Conservation (phyloP, 2,888 invertebrate genomes). For the Lampropteryx suffumata region DNA sequence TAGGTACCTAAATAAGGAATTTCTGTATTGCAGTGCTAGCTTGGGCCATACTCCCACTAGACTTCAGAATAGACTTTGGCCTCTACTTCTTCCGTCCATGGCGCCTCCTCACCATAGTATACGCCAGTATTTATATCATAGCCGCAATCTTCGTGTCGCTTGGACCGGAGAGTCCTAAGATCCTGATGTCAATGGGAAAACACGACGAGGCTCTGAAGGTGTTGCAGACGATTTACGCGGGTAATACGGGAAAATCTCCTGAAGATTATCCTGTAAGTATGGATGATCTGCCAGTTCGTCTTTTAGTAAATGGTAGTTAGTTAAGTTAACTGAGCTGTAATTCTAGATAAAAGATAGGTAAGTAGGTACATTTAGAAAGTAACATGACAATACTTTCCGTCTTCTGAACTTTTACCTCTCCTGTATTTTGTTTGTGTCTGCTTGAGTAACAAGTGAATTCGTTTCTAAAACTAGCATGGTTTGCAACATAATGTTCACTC, state of each 20-base stretch:
- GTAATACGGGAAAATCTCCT: constrained; percentile 60
- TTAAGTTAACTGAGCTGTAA: too few species aligned
- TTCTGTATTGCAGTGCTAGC: constrained; percentile 79
- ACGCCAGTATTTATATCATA: constrained; percentile 84
- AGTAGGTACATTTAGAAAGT: too few species aligned
- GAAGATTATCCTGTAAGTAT: constrained; percentile 77
- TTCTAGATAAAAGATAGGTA: too few species aligned
- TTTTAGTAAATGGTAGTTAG: too few species aligned
- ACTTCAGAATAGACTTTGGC: constrained; percentile 70
- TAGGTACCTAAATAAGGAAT: too few species aligned
- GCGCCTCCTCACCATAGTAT: constrained; percentile 86
- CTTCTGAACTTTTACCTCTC: too few species aligned
- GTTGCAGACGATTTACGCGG: constrained; percentile 83
- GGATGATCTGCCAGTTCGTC: too few species aligned
- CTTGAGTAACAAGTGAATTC: too few species aligned
- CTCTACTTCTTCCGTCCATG: constrained; percentile 86
- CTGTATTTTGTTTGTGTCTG: too few species aligned
- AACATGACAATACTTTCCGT: too few species aligned
- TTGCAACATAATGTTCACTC: too few species aligned
- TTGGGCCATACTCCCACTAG: constrained; percentile 85
- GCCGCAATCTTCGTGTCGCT: constrained; percentile 78
- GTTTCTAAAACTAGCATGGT: too few species aligned
- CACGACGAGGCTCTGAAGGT: constrained; percentile 84
- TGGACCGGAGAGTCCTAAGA: constrained; percentile 91
- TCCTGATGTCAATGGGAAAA: constrained; percentile 85